Evolutionary conservation across 2,888 invertebrate genomes (phyloP), one percentile per base, ranked within the genome.

Genomic region (Tiphia femorata): DNA sequence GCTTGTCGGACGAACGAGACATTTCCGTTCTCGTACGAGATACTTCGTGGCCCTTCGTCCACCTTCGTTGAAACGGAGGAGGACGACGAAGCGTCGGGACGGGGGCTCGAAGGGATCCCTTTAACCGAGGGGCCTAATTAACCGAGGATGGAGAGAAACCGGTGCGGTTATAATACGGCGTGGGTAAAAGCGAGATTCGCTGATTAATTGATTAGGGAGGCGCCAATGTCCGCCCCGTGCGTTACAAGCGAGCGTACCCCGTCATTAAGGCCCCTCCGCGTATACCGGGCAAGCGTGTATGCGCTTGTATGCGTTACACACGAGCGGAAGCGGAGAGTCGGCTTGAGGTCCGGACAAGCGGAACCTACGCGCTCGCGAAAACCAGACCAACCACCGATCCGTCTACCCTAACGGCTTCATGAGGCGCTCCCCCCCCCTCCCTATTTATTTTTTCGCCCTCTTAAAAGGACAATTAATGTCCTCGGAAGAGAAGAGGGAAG

Each of bases 201-300:
- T 81, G 82, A 82, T 82, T 81, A 81, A 82, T 82, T 77, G 81
- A 80, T 78, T 78, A 75, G 76, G 79, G 77, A 77, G 79, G 80
- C 72, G 77, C 76, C 72, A 67, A 72, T 72, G 70, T 63, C 72
- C 78, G 80, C 80, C 79, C 78, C 68, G 64, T 68, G 69, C 70
- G 76, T 81, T 80, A 79, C 69, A 66, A 59, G 56, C 64, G 55
- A 37, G 50, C 23, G 43, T 20, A 72, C 67, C 71, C 77, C 70
- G 72, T 81, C 77, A 77, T 80, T 81, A 80, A 65, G 69, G 48
- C 64, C 62, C 61, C 53, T 50, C 44, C 29, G 23, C 38, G 16
- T 44, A 21, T 27, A 25, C 6, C 59, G 25, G 25, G 33, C 33
- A 2, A 12, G 12, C 12, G 14, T 7, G 14, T 14, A 33, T 14